A percentile compares a stretch with the other conserved stretches of the same genome.
These are phyloP conservation scores for Nymphalis c-album DNA, from an alignment of 2,888 invertebrate genomes.

Conservation along the genomic window DNA sequence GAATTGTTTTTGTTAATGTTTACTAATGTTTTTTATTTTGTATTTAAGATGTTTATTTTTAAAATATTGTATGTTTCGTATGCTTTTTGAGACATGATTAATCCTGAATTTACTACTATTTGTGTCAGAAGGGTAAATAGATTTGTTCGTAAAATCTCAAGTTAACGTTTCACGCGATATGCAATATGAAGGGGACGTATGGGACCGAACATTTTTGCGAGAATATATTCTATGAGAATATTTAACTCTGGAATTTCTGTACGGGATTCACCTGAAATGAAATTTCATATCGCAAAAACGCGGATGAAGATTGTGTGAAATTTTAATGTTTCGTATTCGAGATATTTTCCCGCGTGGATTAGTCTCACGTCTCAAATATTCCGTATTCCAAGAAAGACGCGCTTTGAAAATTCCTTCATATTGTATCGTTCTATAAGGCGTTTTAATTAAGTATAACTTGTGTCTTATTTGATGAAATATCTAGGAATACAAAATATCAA, in stretches of 20 bases:
- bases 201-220: background rate
- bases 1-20: background rate
- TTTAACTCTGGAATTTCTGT: slow-evolving; percentile 23
- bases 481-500: background rate
- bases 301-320: slow-evolving; percentile 44
- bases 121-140: no score
- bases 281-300: slow-evolving; percentile 33
- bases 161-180: background rate
- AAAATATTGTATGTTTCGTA: background rate
- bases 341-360: slow-evolving; percentile 73
- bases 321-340: slow-evolving; percentile 54
- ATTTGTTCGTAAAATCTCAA: background rate
- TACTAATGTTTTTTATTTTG: background rate
- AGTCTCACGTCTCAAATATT: slow-evolving; percentile 61
- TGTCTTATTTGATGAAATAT: slow-evolving; percentile 34
- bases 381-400: slow-evolving; percentile 55
- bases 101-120: no score
- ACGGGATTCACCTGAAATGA: slow-evolving; percentile 24
- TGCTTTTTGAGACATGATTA: no score
- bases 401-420: slow-evolving; percentile 53
- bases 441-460: slow-evolving; percentile 50
- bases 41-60: background rate
- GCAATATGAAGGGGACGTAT: background rate
- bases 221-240: slow-evolving; percentile 14
- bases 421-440: slow-evolving; percentile 49